Base-by-base conservation (phyloP, 1,140 invertebrate species). In the Carcinoscorpius rotundicauda region DNA sequence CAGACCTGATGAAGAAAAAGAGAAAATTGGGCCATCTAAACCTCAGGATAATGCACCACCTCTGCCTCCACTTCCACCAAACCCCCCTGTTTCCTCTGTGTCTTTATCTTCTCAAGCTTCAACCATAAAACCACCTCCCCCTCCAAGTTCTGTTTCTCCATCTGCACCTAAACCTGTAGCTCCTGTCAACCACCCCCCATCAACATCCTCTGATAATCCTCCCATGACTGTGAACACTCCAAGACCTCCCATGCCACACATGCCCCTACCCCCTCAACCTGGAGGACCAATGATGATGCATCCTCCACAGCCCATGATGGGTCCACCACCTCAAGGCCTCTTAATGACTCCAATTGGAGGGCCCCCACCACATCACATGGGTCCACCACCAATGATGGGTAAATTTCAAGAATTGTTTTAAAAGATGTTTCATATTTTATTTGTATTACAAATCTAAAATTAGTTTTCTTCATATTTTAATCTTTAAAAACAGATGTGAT, bases 1-100 rank as follows among this genome's bases (percentile, higher is more conserved):
- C 63, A 78, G 76, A 3, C 90, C 90, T 0, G 92, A 97, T 75
- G 92, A 95, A 75, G 91, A 95, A 72, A 95, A 95, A 71, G 93
- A 97, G 63, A 78, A 76, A 68, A 82, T 82, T 68, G 81, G 81
- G 6, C 81, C 81, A 57, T 65, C 68, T 49, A 72, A 60, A 70
- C 78, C 60, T 69, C 75, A 62, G 55, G 51, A 66, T 51, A 48
- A 59, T 50, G 52, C 61, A 11, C 50, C 68, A 58, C 62, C 70
- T 6, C 66, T 68, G 49, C 58, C 70, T 52, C 53, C 70, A 51
- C 29, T 69, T 52, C 61, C 66, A 29, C 9, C 29, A 55, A 58
- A 52, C 61, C 6, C 63, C 51, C 60, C 68, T 65, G 49, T 55
- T 51, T 29, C 65, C 57, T 60, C 69, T 64, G 61, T 66, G 70